Base-by-base conservation (phyloP, 1,140 invertebrate species). In the Drosophila bocki region DNA sequence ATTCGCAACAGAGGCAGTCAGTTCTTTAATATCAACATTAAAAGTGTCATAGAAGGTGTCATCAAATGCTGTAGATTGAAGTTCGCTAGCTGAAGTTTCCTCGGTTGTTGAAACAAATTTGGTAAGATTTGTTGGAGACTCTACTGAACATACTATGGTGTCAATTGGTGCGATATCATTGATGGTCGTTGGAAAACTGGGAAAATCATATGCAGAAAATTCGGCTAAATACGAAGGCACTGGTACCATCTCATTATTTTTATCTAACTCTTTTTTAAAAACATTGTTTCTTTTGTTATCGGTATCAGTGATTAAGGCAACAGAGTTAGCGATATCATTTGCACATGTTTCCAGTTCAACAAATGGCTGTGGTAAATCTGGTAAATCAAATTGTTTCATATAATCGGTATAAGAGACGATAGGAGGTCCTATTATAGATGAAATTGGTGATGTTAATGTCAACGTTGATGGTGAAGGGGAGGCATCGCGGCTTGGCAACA, bases 31-130 rank as follows among this genome's bases (percentile, higher is more conserved):
- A 61, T 92, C 91, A 7, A 92, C 91, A 74, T 90, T 91, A 42
- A 82, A 92, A 56, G 82, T 92, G 54, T 92, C 88, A 44, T 92
- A 92, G 45, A 92, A 92, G n/a, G 50, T 84, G 41, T 92, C 91
- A 59, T 92, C 87, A 12, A 92, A 92, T 9, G 48, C 50, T n/a
- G 65, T 42, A 4, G 48, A 56, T 32, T 29, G 22, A 48, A 48
- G 7, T 19, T 50, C 41, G 7, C 3, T 35, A 26, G 11, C 35
- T 45, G 29, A 19, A n/a, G 35, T 8, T 13, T 74, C 41, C 3
- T 51, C 32, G n/a, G 37, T 29, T 9, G 17, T 15, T 44, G 53
- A 19, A 12, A 13, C 17, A 26, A 13, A 33, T 17, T 26, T 44
- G 29, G 2, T 11, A 9, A 11, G 8, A 35, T 32, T 42, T 57